These are phyloP conservation scores for Chelon labrosus DNA, from an alignment of 2,797 vertebrate species.

Conservation along the genomic window DNA sequence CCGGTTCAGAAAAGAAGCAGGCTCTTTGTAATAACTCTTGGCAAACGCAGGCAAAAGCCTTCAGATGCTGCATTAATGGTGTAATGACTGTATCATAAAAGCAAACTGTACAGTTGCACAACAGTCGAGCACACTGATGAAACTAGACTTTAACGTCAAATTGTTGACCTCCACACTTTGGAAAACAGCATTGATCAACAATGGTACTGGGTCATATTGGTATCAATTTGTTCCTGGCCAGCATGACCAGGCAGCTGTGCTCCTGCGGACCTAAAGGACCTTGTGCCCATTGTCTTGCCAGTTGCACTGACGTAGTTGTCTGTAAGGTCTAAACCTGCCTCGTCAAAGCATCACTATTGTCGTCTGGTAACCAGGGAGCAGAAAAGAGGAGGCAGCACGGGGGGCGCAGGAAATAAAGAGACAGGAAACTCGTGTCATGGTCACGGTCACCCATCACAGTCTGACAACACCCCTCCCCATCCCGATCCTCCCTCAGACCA, in stretches of 20 bases:
- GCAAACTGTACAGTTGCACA: slow-evolving; percentile 20
- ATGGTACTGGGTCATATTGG: slow-evolving; percentile 16
- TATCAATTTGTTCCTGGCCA: slow-evolving; percentile 22
- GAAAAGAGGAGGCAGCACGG: slow-evolving; percentile 19
- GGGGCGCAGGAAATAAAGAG: slow-evolving; percentile 64
- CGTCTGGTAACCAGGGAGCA: slow-evolving; percentile 54
- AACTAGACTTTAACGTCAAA: slow-evolving; percentile 30
- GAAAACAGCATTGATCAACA: slow-evolving; percentile 50
- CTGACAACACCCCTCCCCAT: slow-evolving; percentile 54
- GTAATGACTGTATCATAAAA: background rate
- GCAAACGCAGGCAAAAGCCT: background rate
- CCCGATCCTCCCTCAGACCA: slow-evolving; percentile 55
- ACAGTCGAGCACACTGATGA: slow-evolving; percentile 9
- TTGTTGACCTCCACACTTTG: slow-evolving; percentile 32
- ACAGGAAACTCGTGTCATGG: slow-evolving; percentile 80
- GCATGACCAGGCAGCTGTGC: slow-evolving; percentile 10
- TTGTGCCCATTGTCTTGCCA: slow-evolving; percentile 66
- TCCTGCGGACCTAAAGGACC: slow-evolving; percentile 27
- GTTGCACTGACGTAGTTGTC: slow-evolving; percentile 59
- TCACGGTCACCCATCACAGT: slow-evolving; percentile 69
- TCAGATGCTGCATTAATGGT: slow-evolving; percentile 18
- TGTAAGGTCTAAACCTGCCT: slow-evolving; percentile 52
- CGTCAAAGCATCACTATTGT: slow-evolving; percentile 66
- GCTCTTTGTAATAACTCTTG: slow-evolving; percentile 45
- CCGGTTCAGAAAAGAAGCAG: slow-evolving; percentile 43